Evolutionary conservation across 2,888 invertebrate genomes (phyloP), one percentile per base, ranked within the genome.

Genomic region (Nebria brevicollis): DNA sequence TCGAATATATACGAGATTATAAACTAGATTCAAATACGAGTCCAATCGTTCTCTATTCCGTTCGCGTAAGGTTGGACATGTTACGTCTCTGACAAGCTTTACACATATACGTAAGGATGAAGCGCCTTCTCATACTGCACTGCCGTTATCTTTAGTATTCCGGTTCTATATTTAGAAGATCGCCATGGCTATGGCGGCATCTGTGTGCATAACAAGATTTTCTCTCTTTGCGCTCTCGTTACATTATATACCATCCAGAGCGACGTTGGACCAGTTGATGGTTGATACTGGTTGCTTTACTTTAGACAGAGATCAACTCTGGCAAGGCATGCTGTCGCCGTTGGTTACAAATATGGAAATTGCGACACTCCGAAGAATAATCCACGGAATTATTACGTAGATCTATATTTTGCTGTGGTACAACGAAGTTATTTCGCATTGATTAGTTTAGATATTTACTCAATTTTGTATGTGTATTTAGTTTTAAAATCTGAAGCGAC

Each of bases 71-170:
- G 11, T 54, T 11, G 54, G 13, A 54, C 54, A 8, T 54, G 13
- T 54, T 13, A 54, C 7, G 54, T 54, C 54, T 13, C 11, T 54
- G 54, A 54, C 54, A 54, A 54, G 54, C 54, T 54, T 54, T 54
- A 54, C 54, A 54, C 54, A 54, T 13, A 54, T 13, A 54, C 54
- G 4, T 13, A 54, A 54, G 54, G 11, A 54, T 54, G 54, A 54
- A 54, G 54, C 54, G 54, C 54, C 13, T 54, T 15, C 66, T 66
- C 66, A 66, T 66, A 66, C 66, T 66, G 66, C 25, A 77, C 65
- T 65, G 41, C 78, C 78, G 78, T 79, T 79, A 79, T 79, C 78
- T 79, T 73, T 74, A 74, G 78, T 79, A 74, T 73, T 79, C 68
- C 66, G 66, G 64, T 73, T 66, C 78, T 79, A 79, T 79, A 79